A percentile compares a stretch with the other conserved stretches of the same genome.
Conservation (phyloP, 2,797 vertebrate genomes). For the Myripristis murdjan region DNA sequence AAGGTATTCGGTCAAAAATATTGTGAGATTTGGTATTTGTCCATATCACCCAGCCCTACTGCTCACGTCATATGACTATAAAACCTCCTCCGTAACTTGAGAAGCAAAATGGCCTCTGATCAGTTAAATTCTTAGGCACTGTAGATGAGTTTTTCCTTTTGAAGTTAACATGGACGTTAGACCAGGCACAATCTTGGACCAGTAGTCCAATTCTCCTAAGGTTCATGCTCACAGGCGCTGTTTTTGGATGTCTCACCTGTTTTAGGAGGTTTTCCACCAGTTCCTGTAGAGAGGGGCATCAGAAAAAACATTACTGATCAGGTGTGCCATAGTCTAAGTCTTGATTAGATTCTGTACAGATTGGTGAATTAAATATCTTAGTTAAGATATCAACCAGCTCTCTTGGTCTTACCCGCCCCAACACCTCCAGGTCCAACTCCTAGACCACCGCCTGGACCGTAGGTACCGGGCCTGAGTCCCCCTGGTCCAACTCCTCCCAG, state of each 20-base stretch:
- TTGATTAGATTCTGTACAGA: not conserved
- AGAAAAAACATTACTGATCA: slow-evolving; percentile 9
- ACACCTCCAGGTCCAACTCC: slow-evolving; percentile 21
- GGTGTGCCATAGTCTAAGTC: slow-evolving; percentile 2
- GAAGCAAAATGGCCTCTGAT: not conserved
- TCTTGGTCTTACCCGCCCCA: slow-evolving; percentile 62
- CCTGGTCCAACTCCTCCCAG: slow-evolving; percentile 62
- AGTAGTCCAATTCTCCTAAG: not conserved
- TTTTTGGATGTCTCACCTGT: slow-evolving; percentile 65
- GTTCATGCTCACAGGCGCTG: not conserved
- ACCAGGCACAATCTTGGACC: not conserved
- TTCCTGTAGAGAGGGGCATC: slow-evolving; percentile 49
- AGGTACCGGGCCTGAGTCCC: slow-evolving; percentile 46
- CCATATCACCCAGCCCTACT: too few species aligned
- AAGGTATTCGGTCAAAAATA: too few species aligned
- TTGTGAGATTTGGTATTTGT: too few species aligned
- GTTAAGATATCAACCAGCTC: not conserved
- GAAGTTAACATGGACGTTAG: not conserved
- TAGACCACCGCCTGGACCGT: slow-evolving; percentile 45
- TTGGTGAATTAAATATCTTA: not conserved
- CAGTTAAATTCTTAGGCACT: not conserved
- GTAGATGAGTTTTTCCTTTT: too few species aligned
- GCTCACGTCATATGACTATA: not conserved
- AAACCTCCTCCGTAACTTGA: too few species aligned
- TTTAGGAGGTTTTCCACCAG: slow-evolving; percentile 73